Base-by-base conservation (phyloP, 92 coral and sea anemone genomes). In the Siderastrea siderea region DNA sequence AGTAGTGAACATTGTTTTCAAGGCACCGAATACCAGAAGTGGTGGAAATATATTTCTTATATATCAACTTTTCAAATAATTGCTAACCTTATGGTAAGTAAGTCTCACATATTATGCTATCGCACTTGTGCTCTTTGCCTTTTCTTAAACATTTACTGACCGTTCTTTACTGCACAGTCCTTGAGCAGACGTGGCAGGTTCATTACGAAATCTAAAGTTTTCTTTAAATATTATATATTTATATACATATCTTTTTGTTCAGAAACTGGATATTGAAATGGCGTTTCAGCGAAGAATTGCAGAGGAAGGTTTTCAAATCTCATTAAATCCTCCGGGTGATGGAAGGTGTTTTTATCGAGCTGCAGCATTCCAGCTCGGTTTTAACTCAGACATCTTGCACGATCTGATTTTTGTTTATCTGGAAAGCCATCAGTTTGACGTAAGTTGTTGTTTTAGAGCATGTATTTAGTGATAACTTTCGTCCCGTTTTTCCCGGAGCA, bases 341-440 rank as follows among this genome's bases (percentile, higher is more conserved):
- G 90, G 93, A 48, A 85, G 73, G 74, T 90, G 93, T 62, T 90
- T 90, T 64, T 90, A 77, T 65, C 26, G 68, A 38, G 90, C 93
- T 47, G 93, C 90, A 26, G 93, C 93, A 5, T 70, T 48, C 68
- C 90, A 89, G 53, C 59, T 89, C 7, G 84, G 84, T 15, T 54
- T 78, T 16, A 71, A 73, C 15, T 77, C 84, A 44, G 81, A 89
- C 68, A 61, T 68, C 46, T 64, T 77, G 62, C 68, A 83, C 11
- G 68, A 67, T 17, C 54, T 49, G 4, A 53, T 82, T 43, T 88
- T 89, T 77, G 72, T 84, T 75, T 75, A 82, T 68, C 92, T 88
- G 68, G 74, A 77, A 38, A 57, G 64, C 62, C 74, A 89, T 78
- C 90, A 77, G 74, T 82, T 65, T 89, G 90, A 85, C 75, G 92